phyloP scores from a whole-genome alignment of 2,888 invertebrate genomes.

The Watsonalla cultraria region DNA sequence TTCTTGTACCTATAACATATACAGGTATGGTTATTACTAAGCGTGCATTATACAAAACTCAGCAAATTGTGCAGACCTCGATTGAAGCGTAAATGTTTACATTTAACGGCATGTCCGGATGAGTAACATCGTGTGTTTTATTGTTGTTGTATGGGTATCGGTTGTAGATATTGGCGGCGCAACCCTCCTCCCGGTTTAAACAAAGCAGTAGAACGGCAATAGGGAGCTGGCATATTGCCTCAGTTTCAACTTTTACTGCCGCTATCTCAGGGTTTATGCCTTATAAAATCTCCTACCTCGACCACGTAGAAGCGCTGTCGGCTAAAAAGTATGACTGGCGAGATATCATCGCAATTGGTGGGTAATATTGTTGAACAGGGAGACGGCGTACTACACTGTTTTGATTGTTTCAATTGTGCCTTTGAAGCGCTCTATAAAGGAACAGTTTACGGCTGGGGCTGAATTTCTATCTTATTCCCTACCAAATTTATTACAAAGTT shows the following conservation, averaged over 20 bases:
- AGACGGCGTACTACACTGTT: constrained; percentile 27
- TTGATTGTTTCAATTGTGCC: constrained; percentile 28
- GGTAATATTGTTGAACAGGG: constrained; percentile 41
- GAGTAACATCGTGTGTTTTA: constrained; percentile 1
- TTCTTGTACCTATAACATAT: constrained; percentile 10
- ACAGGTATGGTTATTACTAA: not conserved
- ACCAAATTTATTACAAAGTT: not conserved
- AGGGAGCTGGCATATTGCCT: constrained; percentile 68
- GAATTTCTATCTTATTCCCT: constrained; percentile 1
- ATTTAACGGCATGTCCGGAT: constrained; percentile 1
- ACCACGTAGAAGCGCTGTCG: constrained; percentile 45
- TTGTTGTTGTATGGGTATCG: constrained; percentile 5
- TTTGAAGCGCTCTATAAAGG: constrained; percentile 25
- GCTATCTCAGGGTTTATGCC: constrained; percentile 69
- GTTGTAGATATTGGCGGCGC: constrained; percentile 35
- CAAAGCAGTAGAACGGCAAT: constrained; percentile 59
- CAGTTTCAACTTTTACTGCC: constrained; percentile 64
- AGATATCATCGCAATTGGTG: constrained; percentile 54
- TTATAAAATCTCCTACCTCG: constrained; percentile 63
- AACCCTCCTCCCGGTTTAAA: constrained; percentile 55
- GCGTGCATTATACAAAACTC: not conserved
- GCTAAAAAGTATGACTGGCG: constrained; percentile 50
- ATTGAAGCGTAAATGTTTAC: not conserved
- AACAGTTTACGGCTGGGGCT: constrained; percentile 29
- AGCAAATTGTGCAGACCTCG: not conserved